Evolutionary conservation across 2,113 vertebrate species (phyloP).

Genomic region (Gymnocephalus cernua): DNA sequence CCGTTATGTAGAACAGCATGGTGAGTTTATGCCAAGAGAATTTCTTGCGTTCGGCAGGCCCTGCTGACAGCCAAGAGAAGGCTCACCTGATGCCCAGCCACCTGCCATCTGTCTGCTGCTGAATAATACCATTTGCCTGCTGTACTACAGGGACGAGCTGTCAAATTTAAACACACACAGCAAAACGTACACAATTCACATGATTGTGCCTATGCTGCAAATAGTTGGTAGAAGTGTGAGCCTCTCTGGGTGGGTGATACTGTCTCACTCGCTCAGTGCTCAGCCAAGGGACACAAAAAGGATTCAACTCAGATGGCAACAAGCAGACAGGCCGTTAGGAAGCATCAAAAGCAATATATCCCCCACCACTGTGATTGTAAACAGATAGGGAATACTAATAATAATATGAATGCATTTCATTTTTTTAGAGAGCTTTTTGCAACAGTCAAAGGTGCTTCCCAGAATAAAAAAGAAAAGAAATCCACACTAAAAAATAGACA

Average conservation of each 20-base stretch:
- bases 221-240: conserved; percentile 17
- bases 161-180: conserved; percentile 37
- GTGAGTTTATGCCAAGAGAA: conserved; percentile 38
- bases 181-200: conserved; percentile 19
- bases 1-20: background rate
- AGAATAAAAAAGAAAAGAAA: too few species aligned
- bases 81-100: conserved; percentile 70
- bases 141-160: conserved; percentile 24
- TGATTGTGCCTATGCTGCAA: conserved; percentile 16
- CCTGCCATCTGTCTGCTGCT: conserved; percentile 72
- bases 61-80: conserved; percentile 57
- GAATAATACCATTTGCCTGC: conserved; percentile 44
- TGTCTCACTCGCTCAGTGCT: conserved; percentile 9
- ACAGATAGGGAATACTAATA: background rate
- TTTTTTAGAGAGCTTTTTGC: too few species aligned
- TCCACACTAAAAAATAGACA: too few species aligned
- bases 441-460: too few species aligned
- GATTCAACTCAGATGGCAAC: background rate
- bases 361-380: background rate
- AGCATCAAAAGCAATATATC: background rate
- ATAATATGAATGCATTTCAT: too few species aligned
- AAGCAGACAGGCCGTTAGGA: background rate
- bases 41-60: conserved; percentile 28
- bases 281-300: conserved; percentile 6
- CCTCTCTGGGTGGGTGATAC: conserved; percentile 20